These are phyloP conservation scores for Drosophila acutilabella DNA, from an alignment of 2,888 invertebrate species.

Conservation along the genomic window DNA sequence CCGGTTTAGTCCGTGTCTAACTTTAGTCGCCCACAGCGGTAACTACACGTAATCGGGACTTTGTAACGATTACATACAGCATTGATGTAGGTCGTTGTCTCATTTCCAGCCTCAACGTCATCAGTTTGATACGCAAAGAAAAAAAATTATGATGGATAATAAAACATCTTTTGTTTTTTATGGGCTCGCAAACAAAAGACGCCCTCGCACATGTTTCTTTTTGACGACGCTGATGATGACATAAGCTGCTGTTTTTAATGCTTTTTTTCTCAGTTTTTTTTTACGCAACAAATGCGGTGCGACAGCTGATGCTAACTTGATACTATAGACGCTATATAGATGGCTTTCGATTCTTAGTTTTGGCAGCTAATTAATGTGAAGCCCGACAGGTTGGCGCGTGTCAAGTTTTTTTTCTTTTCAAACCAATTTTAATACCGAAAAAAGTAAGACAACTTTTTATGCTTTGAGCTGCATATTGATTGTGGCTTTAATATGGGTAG, in stretches of 20 bases:
- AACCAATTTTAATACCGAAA: neutral
- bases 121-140: conserved; percentile 37
- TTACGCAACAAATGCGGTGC: conserved; percentile 22
- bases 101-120: conserved; percentile 32
- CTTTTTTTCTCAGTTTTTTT: conserved; percentile 16
- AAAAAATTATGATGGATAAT: conserved; percentile 19
- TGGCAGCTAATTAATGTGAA: conserved; percentile 64
- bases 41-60: conserved; percentile 45
- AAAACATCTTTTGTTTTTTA: conserved; percentile 61
- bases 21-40: conserved; percentile 35
- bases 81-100: conserved; percentile 71
- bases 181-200: conserved; percentile 32
- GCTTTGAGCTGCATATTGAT: conserved; percentile 20
- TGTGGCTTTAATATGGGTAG: conserved; percentile 9
- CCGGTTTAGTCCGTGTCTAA: conserved; percentile 16
- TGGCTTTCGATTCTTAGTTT: conserved; percentile 36
- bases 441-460: conserved; percentile 27
- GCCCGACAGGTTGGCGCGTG: conserved; percentile 65
- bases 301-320: conserved; percentile 48
- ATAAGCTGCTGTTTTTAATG: conserved; percentile 56
- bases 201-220: conserved; percentile 52
- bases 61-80: conserved; percentile 52
- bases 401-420: conserved; percentile 33
- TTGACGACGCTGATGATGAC: conserved; percentile 47
- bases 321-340: conserved; percentile 12